A percentile compares a stretch with the other conserved stretches of the same genome.
Evolutionary conservation across 2,888 invertebrate genomes (phyloP).

Genomic region (Stenotaenia linearis): DNA sequence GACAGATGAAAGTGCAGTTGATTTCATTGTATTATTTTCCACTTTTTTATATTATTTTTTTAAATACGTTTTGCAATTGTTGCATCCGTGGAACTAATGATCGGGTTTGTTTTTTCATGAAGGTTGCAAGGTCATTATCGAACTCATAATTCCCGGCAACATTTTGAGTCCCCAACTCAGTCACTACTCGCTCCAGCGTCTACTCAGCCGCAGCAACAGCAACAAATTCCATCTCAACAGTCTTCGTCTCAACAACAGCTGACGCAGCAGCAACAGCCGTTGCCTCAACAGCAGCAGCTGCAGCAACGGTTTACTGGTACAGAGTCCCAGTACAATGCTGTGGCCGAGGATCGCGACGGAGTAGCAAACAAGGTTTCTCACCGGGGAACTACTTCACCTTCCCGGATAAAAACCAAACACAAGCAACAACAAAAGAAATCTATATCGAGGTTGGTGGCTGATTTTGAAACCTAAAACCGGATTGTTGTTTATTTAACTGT

Average conservation of each 20-base stretch:
- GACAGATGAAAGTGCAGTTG: slow-evolving; percentile 6
- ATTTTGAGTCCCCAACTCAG: slow-evolving; percentile 36
- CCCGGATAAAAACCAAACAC: slow-evolving; percentile 36
- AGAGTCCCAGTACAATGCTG: slow-evolving; percentile 9
- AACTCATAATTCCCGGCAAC: slow-evolving; percentile 39
- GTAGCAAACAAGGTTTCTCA: slow-evolving; percentile 31
- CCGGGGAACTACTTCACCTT: slow-evolving; percentile 40
- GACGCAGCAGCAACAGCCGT: slow-evolving; percentile 26
- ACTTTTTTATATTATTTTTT: not conserved
- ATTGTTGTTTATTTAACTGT: not conserved
- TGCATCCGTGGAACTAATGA: not conserved
- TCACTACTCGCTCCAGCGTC: slow-evolving; percentile 2
- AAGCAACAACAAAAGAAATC: slow-evolving; percentile 28
- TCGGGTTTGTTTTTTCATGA: not conserved
- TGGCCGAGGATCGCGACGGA: slow-evolving; percentile 30
- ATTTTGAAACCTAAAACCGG: not conserved
- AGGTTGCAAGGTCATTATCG: slow-evolving; percentile 39
- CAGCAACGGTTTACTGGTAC: slow-evolving; percentile 24
- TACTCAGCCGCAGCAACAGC: slow-evolving; percentile 27
- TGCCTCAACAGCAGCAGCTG: not conserved
- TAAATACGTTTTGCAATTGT: not conserved
- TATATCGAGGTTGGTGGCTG: not conserved
- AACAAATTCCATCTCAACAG: not conserved
- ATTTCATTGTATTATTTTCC: not conserved
- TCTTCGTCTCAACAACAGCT: slow-evolving; percentile 34